A percentile compares a stretch with the other conserved stretches of the same genome.
phyloP scores from a whole-genome alignment of 2,888 invertebrate genomes.

The Cistogaster globosa region DNA sequence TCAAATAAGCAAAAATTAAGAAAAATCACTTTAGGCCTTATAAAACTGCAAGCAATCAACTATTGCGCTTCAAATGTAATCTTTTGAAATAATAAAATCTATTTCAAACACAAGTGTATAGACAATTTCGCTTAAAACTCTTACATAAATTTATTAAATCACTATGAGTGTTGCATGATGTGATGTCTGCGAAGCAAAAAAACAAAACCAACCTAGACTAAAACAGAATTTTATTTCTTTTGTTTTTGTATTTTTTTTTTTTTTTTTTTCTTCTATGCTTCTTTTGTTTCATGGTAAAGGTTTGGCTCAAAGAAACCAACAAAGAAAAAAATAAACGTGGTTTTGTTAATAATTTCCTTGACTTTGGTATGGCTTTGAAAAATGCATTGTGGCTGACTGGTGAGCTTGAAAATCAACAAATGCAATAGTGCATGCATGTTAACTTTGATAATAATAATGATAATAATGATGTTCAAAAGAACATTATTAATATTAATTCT shows the following conservation, averaged over 20 bases:
- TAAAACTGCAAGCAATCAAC: conserved; percentile 30
- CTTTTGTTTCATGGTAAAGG: conserved; percentile 67
- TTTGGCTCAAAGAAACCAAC: conserved; percentile 57
- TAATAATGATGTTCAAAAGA: conserved; percentile 17
- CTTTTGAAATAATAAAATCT: conserved; percentile 43
- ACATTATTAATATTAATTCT: conserved; percentile 35
- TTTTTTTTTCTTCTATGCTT: conserved; percentile 27
- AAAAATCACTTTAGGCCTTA: conserved; percentile 60
- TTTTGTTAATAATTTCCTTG: conserved; percentile 71
- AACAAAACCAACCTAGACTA: conserved; percentile 44
- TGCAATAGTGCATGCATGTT: conserved; percentile 57
- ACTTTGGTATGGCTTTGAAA: conserved; percentile 72
- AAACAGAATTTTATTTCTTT: conserved; percentile 42
- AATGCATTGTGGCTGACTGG: conserved; percentile 58
- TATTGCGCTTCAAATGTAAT: conserved; percentile 44
- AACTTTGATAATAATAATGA: conserved; percentile 2
- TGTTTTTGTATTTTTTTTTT: neutral
- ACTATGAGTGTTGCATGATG: conserved; percentile 56
- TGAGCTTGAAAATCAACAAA: conserved; percentile 60
- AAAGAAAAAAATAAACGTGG: conserved; percentile 61
- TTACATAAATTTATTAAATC: conserved; percentile 37
- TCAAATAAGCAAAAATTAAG: conserved; percentile 36
- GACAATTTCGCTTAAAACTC: conserved; percentile 33
- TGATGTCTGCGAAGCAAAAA: conserved; percentile 17
- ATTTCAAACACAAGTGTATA: conserved; percentile 51